These are phyloP conservation scores for Rousettus madagascariensis DNA, from an alignment of 2,797 vertebrate genomes.

Conservation along the genomic window DNA sequence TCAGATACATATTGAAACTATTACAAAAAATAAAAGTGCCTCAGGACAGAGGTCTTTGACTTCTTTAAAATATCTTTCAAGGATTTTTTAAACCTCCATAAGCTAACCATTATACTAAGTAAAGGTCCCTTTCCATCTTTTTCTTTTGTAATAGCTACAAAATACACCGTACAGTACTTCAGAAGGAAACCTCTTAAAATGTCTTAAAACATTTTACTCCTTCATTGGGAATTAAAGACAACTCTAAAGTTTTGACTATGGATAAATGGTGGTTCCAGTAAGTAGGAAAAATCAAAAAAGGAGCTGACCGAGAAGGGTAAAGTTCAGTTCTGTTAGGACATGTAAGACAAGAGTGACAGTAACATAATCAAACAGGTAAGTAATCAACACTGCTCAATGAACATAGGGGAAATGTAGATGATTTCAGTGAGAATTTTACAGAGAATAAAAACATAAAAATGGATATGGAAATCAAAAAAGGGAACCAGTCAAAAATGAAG, in stretches of 20 bases:
- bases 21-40: background rate
- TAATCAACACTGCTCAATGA: background rate
- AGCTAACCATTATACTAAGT: background rate
- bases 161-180: background rate
- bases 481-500: no score
- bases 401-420: no score
- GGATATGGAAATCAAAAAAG: no score
- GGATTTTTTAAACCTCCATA: background rate
- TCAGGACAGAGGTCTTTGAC: background rate
- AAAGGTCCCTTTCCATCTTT: background rate
- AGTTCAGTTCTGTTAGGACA: background rate
- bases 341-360: background rate
- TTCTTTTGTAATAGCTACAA: conserved; percentile 27
- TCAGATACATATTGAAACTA: background rate
- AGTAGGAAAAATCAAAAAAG: background rate
- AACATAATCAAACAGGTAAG: background rate
- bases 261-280: background rate
- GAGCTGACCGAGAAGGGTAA: background rate
- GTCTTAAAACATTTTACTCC: background rate
- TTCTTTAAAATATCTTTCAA: background rate
- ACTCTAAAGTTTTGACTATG: background rate
- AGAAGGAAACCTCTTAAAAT: background rate
- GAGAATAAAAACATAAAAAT: no score
- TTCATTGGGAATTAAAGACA: background rate
- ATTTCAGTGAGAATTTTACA: no score